These are phyloP conservation scores for Bombyx huttoni DNA, from an alignment of 2,888 invertebrate species.

Conservation along the genomic window DNA sequence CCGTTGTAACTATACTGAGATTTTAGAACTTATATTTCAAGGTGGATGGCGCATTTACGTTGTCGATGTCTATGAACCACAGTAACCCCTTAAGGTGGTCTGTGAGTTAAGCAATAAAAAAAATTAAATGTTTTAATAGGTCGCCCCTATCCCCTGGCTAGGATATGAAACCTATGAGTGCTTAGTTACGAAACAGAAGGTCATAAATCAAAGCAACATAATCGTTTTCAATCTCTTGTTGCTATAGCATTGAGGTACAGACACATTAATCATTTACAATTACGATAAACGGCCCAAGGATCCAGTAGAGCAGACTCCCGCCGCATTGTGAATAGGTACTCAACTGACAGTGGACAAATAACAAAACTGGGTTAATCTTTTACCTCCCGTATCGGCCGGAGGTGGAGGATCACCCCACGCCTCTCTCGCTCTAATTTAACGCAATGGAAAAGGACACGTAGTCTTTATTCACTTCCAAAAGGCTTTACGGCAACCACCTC, in stretches of 20 bases:
- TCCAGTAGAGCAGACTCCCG: slow-evolving; percentile 55
- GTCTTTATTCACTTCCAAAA: slow-evolving; percentile 27
- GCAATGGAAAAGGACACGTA: slow-evolving; percentile 48
- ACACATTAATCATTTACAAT: slow-evolving; percentile 70
- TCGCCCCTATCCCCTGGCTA: no score
- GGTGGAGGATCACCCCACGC: slow-evolving; percentile 52
- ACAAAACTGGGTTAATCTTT: slow-evolving; percentile 73
- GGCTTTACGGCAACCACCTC: slow-evolving; percentile 22
- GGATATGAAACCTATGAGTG: neutral
- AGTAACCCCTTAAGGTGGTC: no score
- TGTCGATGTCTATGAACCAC: no score
- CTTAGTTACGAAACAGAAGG: slow-evolving; percentile 23
- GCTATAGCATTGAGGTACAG: slow-evolving; percentile 51
- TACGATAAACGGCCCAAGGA: slow-evolving; percentile 65
- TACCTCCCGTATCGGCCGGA: slow-evolving; percentile 56
- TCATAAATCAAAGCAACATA: slow-evolving; percentile 55
- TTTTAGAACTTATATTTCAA: no score
- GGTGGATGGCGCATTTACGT: no score
- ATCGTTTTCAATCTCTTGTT: slow-evolving; percentile 53
- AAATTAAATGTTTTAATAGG: no score
- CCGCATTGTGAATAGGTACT: slow-evolving; percentile 70
- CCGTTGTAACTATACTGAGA: no score
- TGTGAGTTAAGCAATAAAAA: no score
- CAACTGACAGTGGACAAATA: slow-evolving; percentile 73
- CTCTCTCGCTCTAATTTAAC: slow-evolving; percentile 40